Conservation (phyloP, 2,113 vertebrate species). For the Bos indicus region DNA sequence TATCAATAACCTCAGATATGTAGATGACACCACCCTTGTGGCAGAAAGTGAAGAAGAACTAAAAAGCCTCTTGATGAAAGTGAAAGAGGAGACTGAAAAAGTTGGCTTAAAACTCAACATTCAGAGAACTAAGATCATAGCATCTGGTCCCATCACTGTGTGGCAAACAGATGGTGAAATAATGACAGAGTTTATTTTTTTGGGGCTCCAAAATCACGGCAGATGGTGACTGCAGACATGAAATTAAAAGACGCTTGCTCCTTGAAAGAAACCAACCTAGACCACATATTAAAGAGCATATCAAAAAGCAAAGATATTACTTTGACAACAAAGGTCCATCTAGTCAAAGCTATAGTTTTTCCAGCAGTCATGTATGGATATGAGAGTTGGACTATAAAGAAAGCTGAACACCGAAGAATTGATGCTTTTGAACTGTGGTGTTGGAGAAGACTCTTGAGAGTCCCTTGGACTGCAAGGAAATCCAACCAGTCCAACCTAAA, state of each 20-base stretch:
- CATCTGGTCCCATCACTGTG: not conserved
- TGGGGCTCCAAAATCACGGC: rapidly evolving
- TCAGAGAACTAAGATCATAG: not conserved
- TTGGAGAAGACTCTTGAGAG: not conserved
- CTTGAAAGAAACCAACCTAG: not conserved
- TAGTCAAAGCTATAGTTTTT: not conserved
- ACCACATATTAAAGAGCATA: not conserved
- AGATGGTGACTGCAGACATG: not conserved
- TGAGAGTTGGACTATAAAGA: not conserved
- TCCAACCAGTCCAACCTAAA: not conserved
- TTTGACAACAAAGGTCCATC: not conserved
- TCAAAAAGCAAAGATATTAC: not conserved
- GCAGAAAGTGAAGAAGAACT: not conserved
- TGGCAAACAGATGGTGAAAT: not conserved
- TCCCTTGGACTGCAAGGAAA: not conserved
- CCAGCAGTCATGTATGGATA: not conserved
- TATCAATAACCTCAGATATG: not conserved
- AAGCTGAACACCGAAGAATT: not conserved
- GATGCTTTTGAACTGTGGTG: not conserved
- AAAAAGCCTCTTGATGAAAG: not conserved
- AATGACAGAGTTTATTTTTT: not conserved
- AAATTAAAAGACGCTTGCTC: not conserved
- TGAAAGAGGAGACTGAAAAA: not conserved
- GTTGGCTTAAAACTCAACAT: not conserved
- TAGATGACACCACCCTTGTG: not conserved